phyloP scores from a whole-genome alignment of 1,140 invertebrate species.

The Cheumatopsyche charites region DNA sequence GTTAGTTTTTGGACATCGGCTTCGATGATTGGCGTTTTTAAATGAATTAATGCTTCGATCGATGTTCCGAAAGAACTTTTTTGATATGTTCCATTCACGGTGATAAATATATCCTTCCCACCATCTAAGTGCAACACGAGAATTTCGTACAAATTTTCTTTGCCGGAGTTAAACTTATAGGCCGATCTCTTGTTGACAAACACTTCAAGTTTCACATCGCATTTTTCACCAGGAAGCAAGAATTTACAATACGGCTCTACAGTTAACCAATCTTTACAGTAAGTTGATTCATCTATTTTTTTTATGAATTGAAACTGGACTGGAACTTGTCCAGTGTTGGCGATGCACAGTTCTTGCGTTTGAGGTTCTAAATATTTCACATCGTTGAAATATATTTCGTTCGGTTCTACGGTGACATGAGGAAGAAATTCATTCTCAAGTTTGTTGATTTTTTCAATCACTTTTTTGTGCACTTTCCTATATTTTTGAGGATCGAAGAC shows the following conservation, averaged over 20 bases:
- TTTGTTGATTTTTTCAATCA: constrained; percentile 95
- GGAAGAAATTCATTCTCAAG: constrained; percentile 96
- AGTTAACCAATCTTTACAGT: constrained; percentile 92
- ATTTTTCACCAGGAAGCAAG: constrained; percentile 74
- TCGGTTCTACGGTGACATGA: constrained; percentile 91
- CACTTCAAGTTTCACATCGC: constrained; percentile 80
- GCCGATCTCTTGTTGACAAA: constrained; percentile 82
- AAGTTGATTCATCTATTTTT: constrained; percentile 83
- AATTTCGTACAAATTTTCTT: constrained; percentile 91
- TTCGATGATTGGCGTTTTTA: constrained; percentile 81
- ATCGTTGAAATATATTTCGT: constrained; percentile 87
- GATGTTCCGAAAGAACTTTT: constrained; percentile 93
- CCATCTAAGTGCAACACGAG: constrained; percentile 92
- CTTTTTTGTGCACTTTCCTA: constrained; percentile 91
- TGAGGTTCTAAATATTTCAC: constrained; percentile 85
- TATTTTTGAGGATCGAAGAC: constrained; percentile 86
- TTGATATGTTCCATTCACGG: constrained; percentile 83
- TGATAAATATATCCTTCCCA: constrained; percentile 97
- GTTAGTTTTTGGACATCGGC: constrained; percentile 58
- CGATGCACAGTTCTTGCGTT: constrained; percentile 82
- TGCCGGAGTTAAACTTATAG: constrained; percentile 77
- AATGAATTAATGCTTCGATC: constrained; percentile 86
- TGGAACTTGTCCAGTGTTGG: constrained; percentile 92
- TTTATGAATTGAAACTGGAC: constrained; percentile 96
- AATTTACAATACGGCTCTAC: constrained; percentile 76